Evolutionary conservation across 2,888 invertebrate genomes (phyloP), one percentile per base, ranked within the genome.

Genomic region (Villa cingulata): DNA sequence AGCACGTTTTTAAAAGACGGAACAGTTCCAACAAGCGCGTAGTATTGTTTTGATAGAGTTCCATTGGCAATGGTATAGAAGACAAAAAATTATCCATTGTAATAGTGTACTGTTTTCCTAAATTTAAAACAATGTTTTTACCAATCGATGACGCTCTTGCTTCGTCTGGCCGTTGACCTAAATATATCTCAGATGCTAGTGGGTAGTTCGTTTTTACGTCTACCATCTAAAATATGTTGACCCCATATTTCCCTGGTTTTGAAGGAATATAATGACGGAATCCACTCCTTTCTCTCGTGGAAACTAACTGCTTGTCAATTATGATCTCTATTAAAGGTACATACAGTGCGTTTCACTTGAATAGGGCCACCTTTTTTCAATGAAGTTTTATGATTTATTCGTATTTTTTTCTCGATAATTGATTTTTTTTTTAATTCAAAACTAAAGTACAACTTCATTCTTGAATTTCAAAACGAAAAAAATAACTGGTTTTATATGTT

Each of bases 221-320:
- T 7, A 50, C 47, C 10, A 44, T 39, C 48, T 63, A 1, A 62
- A 38, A 65, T 32, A 54, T 51, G 49, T 61, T 57, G 6, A 60
- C 52, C 10, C 56, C 59, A 51, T 60, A 59, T 53, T 59, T 59
- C n/a, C 54, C 55, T 16, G 59, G 59, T 49, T 48, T 43, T n/a
- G 19, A 36, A 10, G 41, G 41, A 10, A 23, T 41, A 23, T 41
- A 27, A 23, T 41, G 41, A 12, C 53, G 48, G 48, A 59, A 58
- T 12, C 43, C 48, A 45, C 55, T 58, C 42, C 56, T 46, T 9
- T 57, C 59, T 51, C 55, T 53, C 50, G 59, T 59, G 18, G 56
- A 48, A 37, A 56, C 53, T 17, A 48, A 41, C 37, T 48, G 41
- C 27, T 45, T 37, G 44, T 48, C 45, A 39, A 45, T 44, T 34